Base-by-base conservation (phyloP, 2,113 vertebrate genomes). In the Numenius arquata region DNA sequence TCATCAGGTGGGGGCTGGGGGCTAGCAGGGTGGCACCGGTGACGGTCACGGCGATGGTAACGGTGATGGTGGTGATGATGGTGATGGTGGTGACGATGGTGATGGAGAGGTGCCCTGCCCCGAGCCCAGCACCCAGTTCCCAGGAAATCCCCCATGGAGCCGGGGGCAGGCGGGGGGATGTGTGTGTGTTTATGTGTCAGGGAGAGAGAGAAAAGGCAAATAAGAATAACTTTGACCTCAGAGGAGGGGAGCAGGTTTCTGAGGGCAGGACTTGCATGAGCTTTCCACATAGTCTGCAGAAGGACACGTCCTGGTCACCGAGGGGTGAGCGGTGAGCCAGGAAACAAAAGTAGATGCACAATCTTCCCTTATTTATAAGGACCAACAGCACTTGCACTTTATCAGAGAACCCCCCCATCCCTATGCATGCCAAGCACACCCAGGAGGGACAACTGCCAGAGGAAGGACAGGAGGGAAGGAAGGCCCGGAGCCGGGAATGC, bases 331-430 rank as follows among this genome's bases (percentile, higher is more conserved):
- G 21, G 70, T 43, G 63, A 71, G 34, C 63, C 70, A 48, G 80
- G 84, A 52, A 67, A 80, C 62, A 74, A 55, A 72, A 43, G 72
- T 93, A 94, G 59, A 90, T 95, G 79, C 87, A 83, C 66, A 59
- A 75, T 41, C 84, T 92, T 82, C 92, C 89, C 88, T 86, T 92
- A 56, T 88, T 90, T 93, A 50, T 59, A 91, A 90, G 94, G 93
- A 96, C 47, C 91, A 73, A 94, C 74, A 93, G 79, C 89, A 90
- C 82, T 92, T 90, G 81, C 85, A 76, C 92, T 96, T 96, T 93
- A 91, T 90, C 88, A 59, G 92, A 87, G 66, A 56, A 85, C 36
- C 48, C 58, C 67, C 71, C 71, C 63, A 7, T 15, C 88, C 74
- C 59, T 63, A 17, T 67, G 90, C 75, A 75, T 27, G 41, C 77